Conservation (phyloP, 1,140 invertebrate species). For the Nasonia vitripennis region DNA sequence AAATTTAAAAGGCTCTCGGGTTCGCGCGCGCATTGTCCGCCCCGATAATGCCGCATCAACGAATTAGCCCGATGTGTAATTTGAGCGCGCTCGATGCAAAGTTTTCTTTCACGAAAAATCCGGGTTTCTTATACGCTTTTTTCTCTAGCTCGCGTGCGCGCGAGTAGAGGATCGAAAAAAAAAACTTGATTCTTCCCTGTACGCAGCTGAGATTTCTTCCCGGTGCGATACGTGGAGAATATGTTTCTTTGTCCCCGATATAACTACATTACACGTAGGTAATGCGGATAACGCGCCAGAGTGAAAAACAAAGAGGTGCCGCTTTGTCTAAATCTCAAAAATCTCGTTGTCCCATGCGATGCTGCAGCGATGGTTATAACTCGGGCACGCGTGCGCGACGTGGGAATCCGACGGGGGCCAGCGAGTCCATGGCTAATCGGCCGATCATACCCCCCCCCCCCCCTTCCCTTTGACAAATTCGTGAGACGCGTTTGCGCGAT, state of each 20-base stretch:
- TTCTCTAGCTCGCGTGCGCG: too few relatives aligned
- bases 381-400: slow-evolving; percentile 60
- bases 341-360: too few relatives aligned
- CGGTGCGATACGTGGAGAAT: neutral
- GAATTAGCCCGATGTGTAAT: slow-evolving; percentile 52
- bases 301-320: neutral
- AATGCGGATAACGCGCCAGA: too few relatives aligned
- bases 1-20: slow-evolving; percentile 43
- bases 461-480: slow-evolving; percentile 68
- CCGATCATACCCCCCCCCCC: slow-evolving; percentile 61
- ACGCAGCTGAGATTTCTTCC: neutral
- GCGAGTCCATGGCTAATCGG: slow-evolving; percentile 65
- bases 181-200: slow-evolving; percentile 28
- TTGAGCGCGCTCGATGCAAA: slow-evolving; percentile 5
- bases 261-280: neutral
- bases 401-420: slow-evolving; percentile 67
- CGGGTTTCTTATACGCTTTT: neutral
- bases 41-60: slow-evolving; percentile 48
- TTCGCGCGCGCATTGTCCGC: slow-evolving; percentile 28
- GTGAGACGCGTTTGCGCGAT: slow-evolving; percentile 59
- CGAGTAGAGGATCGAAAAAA: neutral
- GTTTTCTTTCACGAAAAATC: slow-evolving; percentile 16
- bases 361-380: neutral
- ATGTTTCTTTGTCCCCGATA: neutral
- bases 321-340: neutral